Percentiles rank a stretch among this genome's conserved stretches.
These are phyloP conservation scores for Dipodomys spectabilis DNA, from an alignment of 2,113 vertebrate species.

Conservation along the genomic window DNA sequence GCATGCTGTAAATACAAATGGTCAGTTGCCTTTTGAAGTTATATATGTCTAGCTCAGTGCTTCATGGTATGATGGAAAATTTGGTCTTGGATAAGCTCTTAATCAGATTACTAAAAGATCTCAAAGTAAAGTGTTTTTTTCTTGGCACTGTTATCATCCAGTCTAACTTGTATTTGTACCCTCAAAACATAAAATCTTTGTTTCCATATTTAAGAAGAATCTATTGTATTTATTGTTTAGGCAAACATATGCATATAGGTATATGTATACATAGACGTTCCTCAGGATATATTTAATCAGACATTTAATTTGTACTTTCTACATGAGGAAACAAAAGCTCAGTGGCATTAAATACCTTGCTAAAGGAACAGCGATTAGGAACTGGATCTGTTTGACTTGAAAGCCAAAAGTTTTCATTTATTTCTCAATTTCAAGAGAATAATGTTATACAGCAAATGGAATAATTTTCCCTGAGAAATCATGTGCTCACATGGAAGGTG, in stretches of 20 bases:
- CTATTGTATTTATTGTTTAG: neutral
- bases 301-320: neutral
- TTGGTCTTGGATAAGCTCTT: neutral
- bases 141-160: neutral
- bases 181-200: neutral
- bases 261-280: neutral
- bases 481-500: neutral
- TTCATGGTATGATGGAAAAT: neutral
- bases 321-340: slow-evolving; percentile 8
- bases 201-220: neutral
- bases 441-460: neutral
- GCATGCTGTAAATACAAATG: neutral
- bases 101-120: neutral
- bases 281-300: neutral
- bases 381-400: neutral
- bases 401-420: neutral
- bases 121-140: neutral
- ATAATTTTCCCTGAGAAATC: neutral
- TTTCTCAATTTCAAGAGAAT: neutral
- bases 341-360: neutral
- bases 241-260: neutral
- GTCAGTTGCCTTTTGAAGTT: slow-evolving; percentile 19
- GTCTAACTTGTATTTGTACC: neutral
- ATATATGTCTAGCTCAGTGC: neutral
- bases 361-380: neutral